Base-by-base conservation (phyloP, 2,888 invertebrate species). In the Tupiocoris notatus region DNA sequence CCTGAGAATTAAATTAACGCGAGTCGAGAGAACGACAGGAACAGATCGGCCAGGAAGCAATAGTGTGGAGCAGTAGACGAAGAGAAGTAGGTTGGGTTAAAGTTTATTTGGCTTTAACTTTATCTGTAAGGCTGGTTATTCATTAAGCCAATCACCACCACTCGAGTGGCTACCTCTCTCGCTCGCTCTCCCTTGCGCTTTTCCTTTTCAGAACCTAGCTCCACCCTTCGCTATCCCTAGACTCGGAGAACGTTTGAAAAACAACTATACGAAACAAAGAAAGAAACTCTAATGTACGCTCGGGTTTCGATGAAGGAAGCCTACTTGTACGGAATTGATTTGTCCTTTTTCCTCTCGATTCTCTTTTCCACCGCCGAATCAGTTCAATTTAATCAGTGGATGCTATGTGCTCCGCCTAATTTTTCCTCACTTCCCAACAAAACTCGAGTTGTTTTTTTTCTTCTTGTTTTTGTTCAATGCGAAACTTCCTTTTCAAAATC, bases 61-160 rank as follows among this genome's bases (percentile, higher is more conserved):
- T 25, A 73, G 54, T 22, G 73, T 39, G 21, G 20, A 23, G 24
- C 58, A 59, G 58, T 59, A 58, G 25, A 59, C 18, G 70, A 70
- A 70, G 61, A 58, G 61, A 25, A 59, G 70, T 24, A 57, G 54
- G 68, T 59, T 77, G 75, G 73, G 74, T 56, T 66, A 62, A 78
- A 79, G 79, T 79, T 79, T 79, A 79, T 79, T 79, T 79, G 78
- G 79, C 76, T 78, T 79, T 79, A 79, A 79, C 79, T 79, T 79
- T 79, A 79, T 79, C 79, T 79, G 75, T 79, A 79, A 39, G 78
- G 78, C 65, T 57, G 73, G 79, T 79, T 79, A 79, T 79, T 79
- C 79, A 79, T 79, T 79, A 79, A 75, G 79, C 79, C 79, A 79
- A 79, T 79, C 79, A 78, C 77, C 68, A 65, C 77, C 68, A 65